Evolutionary conservation across 2,797 vertebrate species (phyloP).

Genomic region (Microtus obscurus): DNA sequence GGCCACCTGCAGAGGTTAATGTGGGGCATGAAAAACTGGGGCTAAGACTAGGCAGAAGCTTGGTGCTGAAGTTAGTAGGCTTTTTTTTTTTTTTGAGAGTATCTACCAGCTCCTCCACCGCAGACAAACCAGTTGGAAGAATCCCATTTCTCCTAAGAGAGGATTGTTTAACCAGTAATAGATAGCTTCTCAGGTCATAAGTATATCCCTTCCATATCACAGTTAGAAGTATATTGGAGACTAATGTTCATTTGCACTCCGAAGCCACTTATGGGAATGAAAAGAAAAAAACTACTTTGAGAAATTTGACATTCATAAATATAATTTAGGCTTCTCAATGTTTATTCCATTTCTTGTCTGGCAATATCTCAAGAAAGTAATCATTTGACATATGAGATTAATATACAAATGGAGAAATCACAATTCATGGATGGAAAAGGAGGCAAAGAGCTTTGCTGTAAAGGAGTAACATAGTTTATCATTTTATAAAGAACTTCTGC

Average conservation of each 20-base stretch:
- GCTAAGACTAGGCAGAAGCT: not conserved
- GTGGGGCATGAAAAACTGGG: not conserved
- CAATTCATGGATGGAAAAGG: not conserved
- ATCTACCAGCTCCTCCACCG: constrained; percentile 12
- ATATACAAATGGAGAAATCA: constrained; percentile 45
- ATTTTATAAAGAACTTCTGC: constrained; percentile 61
- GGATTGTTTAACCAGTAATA: constrained; percentile 51
- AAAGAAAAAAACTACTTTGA: constrained; percentile 28
- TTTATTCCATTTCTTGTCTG: constrained; percentile 20
- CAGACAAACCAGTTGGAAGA: constrained; percentile 44
- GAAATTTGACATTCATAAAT: constrained; percentile 42
- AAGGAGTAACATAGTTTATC: constrained; percentile 28
- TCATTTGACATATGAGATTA: constrained; percentile 18
- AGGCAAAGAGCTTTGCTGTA: constrained; percentile 51
- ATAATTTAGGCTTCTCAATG: constrained; percentile 31
- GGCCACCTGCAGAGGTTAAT: constrained; percentile 59
- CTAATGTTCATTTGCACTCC: constrained; percentile 13
- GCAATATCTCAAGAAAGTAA: constrained; percentile 25
- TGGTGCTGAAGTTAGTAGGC: constrained; percentile 42
- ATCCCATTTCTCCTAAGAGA: constrained; percentile 46
- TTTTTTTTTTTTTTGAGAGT: constrained; percentile 35
- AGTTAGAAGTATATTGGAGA: constrained; percentile 40
- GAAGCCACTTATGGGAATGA: constrained; percentile 52
- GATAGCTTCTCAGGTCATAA: constrained; percentile 51
- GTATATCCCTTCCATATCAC: constrained; percentile 20